These are phyloP conservation scores for Drosophila macrospina DNA, from an alignment of 2,888 invertebrate genomes.

Conservation along the genomic window DNA sequence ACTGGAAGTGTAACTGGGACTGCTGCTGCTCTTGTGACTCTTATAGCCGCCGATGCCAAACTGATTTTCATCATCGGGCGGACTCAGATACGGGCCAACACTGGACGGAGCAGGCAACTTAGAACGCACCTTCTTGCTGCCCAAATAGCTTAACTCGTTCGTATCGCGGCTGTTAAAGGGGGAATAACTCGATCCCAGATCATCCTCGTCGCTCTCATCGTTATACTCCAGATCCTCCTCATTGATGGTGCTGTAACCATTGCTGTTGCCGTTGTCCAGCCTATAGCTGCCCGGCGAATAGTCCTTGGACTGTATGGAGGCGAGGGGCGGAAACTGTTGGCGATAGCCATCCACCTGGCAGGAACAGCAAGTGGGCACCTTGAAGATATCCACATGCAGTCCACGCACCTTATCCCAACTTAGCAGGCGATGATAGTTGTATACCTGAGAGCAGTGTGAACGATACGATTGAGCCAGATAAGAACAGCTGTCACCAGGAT, in stretches of 20 bases:
- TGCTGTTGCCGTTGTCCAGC: conserved; percentile 45
- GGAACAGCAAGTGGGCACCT: conserved; percentile 93
- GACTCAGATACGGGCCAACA: conserved; percentile 83
- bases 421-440: conserved; percentile 92
- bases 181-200: conserved; percentile 63
- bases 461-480: conserved; percentile 92
- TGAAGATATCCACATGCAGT: conserved; percentile 93
- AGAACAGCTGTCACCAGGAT: conserved; percentile 91
- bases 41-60: conserved; percentile 55
- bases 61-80: conserved; percentile 77
- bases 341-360: conserved; percentile 92
- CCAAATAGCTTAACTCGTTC: conserved; percentile 70
- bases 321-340: conserved; percentile 88
- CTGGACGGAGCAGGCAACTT: conserved; percentile 75
- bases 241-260: conserved; percentile 74
- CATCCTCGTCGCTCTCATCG: conserved; percentile 82
- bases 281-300: conserved; percentile 64
- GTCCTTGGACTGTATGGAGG: conserved; percentile 73
- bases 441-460: conserved; percentile 93
- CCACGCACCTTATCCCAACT: conserved; percentile 93
- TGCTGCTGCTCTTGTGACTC: conserved; percentile 47
- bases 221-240: conserved; percentile 81
- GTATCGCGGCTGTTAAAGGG: conserved; percentile 61
- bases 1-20: conserved; percentile 26
- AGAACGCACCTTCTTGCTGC: conserved; percentile 77